A percentile compares a stretch with the other conserved stretches of the same genome.
Evolutionary conservation across 2,797 vertebrate genomes (phyloP).

Genomic region (Tinamus major): DNA sequence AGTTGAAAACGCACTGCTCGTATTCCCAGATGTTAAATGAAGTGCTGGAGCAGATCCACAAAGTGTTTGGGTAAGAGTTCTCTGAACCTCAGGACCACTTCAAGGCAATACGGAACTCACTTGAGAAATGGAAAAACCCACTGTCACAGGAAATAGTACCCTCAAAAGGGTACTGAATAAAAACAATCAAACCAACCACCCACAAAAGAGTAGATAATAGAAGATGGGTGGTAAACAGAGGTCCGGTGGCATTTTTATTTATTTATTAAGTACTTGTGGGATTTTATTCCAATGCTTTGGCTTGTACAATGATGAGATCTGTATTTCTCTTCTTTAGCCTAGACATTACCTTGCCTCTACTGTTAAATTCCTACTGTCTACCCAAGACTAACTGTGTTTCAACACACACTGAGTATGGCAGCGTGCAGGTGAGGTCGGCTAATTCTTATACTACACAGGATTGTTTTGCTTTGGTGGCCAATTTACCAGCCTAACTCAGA

Average conservation of each 20-base stretch:
- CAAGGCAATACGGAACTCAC: fast-evolving
- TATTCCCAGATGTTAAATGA: not conserved
- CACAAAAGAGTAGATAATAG: not conserved
- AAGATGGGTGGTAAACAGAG: not conserved
- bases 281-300: not conserved
- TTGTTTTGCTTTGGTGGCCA: not conserved
- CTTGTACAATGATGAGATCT: not conserved
- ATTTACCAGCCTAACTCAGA: not conserved
- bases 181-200: too few species aligned
- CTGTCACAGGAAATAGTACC: not conserved
- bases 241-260: not conserved
- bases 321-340: not conserved
- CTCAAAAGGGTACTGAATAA: not conserved
- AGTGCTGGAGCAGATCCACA: not conserved
- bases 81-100: not conserved
- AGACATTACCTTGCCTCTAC: not conserved
- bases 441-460: not conserved
- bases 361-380: not conserved
- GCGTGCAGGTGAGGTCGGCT: not conserved
- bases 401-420: not conserved
- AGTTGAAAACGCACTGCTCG: not conserved
- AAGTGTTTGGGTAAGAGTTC: fast-evolving
- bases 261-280: not conserved
- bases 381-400: not conserved
- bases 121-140: not conserved